Evolutionary conservation across 2,888 invertebrate genomes (phyloP).

Genomic region (Melieria crassipennis): DNA sequence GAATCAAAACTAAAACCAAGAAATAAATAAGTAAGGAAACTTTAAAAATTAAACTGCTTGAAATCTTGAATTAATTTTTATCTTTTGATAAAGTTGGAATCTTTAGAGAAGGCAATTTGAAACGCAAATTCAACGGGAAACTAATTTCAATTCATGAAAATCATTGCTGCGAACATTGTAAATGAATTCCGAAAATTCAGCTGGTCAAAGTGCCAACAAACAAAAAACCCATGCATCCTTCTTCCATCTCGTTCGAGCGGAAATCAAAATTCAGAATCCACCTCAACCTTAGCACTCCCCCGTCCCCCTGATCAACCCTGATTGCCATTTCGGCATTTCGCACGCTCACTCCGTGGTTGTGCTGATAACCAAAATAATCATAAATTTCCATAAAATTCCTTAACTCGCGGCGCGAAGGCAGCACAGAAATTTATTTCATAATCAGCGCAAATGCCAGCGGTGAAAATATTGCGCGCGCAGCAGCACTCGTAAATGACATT

Average conservation of each 20-base stretch:
- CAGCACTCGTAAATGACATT: background rate
- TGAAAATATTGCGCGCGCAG: slow-evolving; percentile 12
- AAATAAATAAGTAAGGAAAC: background rate
- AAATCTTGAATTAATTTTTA: too few species aligned
- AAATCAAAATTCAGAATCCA: background rate
- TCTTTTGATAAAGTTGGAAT: too few species aligned
- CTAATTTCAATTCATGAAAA: too few species aligned
- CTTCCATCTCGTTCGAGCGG: background rate
- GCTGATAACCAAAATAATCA: slow-evolving; percentile 23
- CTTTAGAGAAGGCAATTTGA: too few species aligned
- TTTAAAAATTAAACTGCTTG: background rate
- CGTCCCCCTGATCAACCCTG: background rate
- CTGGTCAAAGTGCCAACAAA: too few species aligned
- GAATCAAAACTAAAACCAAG: background rate
- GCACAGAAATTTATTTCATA: slow-evolving; percentile 23
- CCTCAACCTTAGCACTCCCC: background rate
- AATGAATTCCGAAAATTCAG: too few species aligned
- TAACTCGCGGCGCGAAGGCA: background rate
- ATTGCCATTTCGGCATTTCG: background rate
- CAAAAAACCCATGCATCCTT: background rate
- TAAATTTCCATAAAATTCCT: slow-evolving; percentile 35
- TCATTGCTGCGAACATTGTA: too few species aligned
- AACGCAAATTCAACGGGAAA: too few species aligned
- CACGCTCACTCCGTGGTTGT: background rate
- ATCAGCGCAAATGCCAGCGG: slow-evolving; percentile 30